Conservation (phyloP, 2,888 invertebrate genomes). For the Macrosiphum euphorbiae region DNA sequence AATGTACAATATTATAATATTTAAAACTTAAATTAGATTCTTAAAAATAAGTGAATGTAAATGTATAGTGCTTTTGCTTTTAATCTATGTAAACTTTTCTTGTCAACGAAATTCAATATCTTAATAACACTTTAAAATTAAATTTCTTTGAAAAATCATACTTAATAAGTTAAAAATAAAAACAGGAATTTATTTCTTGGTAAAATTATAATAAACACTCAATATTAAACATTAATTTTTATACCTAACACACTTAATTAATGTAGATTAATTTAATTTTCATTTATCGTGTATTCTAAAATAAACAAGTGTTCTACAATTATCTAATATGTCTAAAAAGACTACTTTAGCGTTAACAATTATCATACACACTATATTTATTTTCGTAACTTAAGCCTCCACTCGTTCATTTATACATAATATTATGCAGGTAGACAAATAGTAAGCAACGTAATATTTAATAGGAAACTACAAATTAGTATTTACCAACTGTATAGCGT, state of each 20-base stretch:
- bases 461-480: not conserved
- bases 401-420: not conserved
- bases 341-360: not conserved
- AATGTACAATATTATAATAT: not conserved
- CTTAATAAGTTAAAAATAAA: not conserved
- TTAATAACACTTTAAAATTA: not conserved
- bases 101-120: not conserved
- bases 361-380: not conserved
- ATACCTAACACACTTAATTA: not conserved
- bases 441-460: not conserved
- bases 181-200: not conserved
- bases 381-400: not conserved
- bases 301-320: not conserved
- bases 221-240: not conserved
- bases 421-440: not conserved
- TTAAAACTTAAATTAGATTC: not conserved
- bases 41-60: not conserved
- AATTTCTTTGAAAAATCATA: not conserved
- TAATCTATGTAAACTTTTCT: not conserved
- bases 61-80: not conserved
- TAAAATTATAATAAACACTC: not conserved
- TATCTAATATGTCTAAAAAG: not conserved
- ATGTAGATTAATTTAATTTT: not conserved
- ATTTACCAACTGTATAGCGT: not conserved
- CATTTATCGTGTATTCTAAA: not conserved